Evolutionary conservation across 2,888 invertebrate species (phyloP).

Genomic region (Nomada flava): DNA sequence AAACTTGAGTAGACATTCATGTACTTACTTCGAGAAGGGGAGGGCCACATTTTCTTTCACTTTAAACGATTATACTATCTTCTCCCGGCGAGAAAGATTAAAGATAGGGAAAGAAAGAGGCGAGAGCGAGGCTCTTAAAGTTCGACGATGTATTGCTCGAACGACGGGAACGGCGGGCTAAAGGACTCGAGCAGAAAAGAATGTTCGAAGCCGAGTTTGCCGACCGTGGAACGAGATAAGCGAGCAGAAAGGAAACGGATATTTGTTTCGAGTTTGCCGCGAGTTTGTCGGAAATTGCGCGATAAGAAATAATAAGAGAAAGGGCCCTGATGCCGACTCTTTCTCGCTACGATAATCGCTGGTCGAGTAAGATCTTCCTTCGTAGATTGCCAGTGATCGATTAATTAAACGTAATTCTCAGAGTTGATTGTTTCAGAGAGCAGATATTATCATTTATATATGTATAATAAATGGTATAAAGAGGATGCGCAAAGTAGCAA

Average conservation of each 20-base stretch:
- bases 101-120: conserved; percentile 15
- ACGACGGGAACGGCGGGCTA: neutral
- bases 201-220: conserved; percentile 18
- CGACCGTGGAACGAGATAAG: conserved; percentile 38
- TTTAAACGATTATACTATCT: conserved; percentile 13
- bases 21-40: neutral
- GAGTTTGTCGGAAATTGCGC: conserved; percentile 31
- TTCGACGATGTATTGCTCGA: conserved; percentile 27
- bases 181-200: conserved; percentile 8
- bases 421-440: neutral
- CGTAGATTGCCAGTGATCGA: neutral
- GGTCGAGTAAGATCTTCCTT: neutral
- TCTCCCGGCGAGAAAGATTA: neutral
- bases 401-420: neutral
- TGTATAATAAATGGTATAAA: no score
- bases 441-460: no score
- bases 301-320: conserved; percentile 29
- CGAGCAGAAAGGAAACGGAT: conserved; percentile 29
- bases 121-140: conserved; percentile 6
- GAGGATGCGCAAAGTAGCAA: no score
- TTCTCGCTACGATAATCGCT: conserved; percentile 1
- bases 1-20: no score
- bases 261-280: conserved; percentile 29
- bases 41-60: neutral
- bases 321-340: conserved; percentile 1